Base-by-base conservation (phyloP, 2,888 invertebrate species). In the Caenorhabditis sp. region DNA sequence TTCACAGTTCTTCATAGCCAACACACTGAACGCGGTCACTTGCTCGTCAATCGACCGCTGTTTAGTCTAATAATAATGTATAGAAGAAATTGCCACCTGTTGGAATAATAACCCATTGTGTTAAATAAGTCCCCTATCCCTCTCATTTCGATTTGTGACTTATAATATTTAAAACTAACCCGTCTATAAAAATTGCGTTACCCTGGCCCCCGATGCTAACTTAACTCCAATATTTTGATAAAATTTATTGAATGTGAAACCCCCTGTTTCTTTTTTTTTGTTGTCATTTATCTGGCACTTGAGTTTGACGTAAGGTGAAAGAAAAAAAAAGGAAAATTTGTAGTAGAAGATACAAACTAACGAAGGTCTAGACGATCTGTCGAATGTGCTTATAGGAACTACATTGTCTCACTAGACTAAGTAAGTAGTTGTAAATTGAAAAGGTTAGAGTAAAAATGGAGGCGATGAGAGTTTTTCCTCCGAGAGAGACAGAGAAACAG, bases 1-100 rank as follows among this genome's bases (percentile, higher is more conserved):
- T 23, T 23, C 51, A 51, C 51, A 19, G 21, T 19, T 51, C 21
- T 51, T 51, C 51, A 23, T 51, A 51, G 51, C 51, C 51, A 43
- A 43, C 14, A 17, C 6, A 43, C 43, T 43, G 14, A 6, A 10
- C 4, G 5, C 10, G 31, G 31, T 43, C n/a, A n/a, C n/a, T n/a
- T 43, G 12, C 43, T 43, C 43, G 14, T 3, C 17, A 3, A 17
- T 3, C 17, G 3, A 17, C 43, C 8, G 14, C n/a, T n/a, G 43
- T 43, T 43, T 43, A 43, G 43, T 43, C 43, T 43, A 43, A 43
- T 43, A 43, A 43, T 43, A 43, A 43, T 43, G 43, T 43, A 43
- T 43, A 43, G 43, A 43, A 43, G 43, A 43, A 10, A 43, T 43
- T 43, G 43, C 43, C 43, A 43, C 43, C 43, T 17, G 43, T 43